Base-by-base conservation (phyloP, 2,888 invertebrate species). In the Parthenolecanium corni region DNA sequence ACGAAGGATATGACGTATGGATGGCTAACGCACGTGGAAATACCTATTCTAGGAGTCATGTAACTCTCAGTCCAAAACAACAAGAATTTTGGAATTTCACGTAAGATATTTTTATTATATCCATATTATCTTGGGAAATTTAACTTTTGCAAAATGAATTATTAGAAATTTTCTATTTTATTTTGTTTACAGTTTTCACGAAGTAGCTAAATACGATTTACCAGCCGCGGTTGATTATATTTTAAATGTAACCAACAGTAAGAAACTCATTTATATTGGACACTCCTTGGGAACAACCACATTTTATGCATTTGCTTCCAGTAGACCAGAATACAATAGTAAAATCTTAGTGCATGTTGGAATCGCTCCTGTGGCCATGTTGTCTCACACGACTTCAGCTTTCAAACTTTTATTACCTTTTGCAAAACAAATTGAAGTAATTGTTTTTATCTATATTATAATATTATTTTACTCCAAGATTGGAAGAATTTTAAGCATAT, bases 231-330 rank as follows among this genome's bases (percentile, higher is more conserved):
- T 95, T 64, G 84, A 91, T 71, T 83, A 86, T 69, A 76, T 82
- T 1, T 72, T 82, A 52, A 72, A 76, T 2, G 68, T 67, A 9
- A 82, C 82, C 1, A 74, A 75, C 0, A 74, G 77, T 66, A 68
- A 74, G 6, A 74, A 79, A 44, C 71, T 86, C 38, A 79, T 82
- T 68, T 95, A 92, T 72, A 76, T 92, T 46, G 95, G 94, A 0
- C 92, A 94, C 74, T 93, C 91, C 0, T 92, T 94, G 84, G 94
- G 93, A 1, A 86, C 88, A 0, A 85, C 89, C 0, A 78, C 82
- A 70, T 80, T 85, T 67, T 85, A 83, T 70, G 83, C 83, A 1
- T 77, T 87, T 71, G 78, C 86, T 53, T 82, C 85, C 1, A 78
- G 80, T 18, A 75, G 80, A 67, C 82, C 84, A 0, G 79, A 84